These are phyloP conservation scores for Drosophila sp. DNA, from an alignment of 1,140 invertebrate genomes.

Conservation along the genomic window DNA sequence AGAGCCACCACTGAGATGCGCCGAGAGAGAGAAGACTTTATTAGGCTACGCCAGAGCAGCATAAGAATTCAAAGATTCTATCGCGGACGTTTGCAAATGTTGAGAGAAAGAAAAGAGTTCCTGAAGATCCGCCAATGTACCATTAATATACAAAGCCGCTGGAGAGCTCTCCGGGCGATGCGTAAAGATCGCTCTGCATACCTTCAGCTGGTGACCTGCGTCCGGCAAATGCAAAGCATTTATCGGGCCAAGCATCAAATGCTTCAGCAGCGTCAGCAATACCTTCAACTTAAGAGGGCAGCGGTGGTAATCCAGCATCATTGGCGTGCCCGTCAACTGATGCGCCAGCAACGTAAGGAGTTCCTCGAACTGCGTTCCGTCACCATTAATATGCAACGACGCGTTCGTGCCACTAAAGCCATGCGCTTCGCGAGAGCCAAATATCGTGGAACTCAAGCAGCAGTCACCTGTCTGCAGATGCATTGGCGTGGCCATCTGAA, in stretches of 20 bases:
- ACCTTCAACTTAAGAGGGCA: conserved; percentile 37
- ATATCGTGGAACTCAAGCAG: conserved; percentile 68
- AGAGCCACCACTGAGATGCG: conserved; percentile 40
- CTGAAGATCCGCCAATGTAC: conserved; percentile 28
- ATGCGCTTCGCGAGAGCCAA: conserved; percentile 64
- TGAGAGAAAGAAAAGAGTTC: conserved; percentile 51
- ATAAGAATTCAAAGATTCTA: conserved; percentile 74
- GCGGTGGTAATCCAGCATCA: conserved; percentile 57
- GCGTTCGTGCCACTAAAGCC: conserved; percentile 82
- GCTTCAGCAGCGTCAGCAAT: conserved; percentile 38
- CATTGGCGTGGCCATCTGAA: conserved; percentile 76
- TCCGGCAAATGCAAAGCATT: conserved; percentile 31
- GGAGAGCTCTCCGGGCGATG: conserved; percentile 44
- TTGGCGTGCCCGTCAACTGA: conserved; percentile 48
- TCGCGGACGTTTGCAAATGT: conserved; percentile 48
- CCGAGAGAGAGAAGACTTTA: conserved; percentile 9
- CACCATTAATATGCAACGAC: conserved; percentile 83
- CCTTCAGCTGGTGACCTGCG: conserved; percentile 5
- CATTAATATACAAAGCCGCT: conserved; percentile 52
- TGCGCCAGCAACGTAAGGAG: conserved; percentile 36
- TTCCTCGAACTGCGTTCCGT: conserved; percentile 52
- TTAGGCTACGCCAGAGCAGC: conserved; percentile 12
- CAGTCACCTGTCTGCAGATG: conserved; percentile 80
- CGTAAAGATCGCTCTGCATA: conserved; percentile 25
- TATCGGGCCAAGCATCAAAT: conserved; percentile 47